A percentile compares a stretch with the other conserved stretches of the same genome.
Evolutionary conservation across 2,888 invertebrate species (phyloP).

Genomic region (Cordilura impudica): DNA sequence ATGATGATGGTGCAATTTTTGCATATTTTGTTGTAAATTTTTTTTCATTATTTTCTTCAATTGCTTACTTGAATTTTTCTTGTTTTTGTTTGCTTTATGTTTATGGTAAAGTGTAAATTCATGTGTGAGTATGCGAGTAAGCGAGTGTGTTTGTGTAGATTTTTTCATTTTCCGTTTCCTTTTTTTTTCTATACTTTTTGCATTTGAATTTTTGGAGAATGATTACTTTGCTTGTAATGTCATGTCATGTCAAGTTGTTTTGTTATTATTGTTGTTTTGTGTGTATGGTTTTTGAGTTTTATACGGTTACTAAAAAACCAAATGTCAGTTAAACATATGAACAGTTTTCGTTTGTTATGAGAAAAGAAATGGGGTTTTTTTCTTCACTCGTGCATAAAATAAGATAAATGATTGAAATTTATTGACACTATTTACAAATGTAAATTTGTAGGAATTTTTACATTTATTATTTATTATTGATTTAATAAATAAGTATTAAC

Average conservation of each 20-base stretch:
- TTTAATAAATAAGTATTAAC: slow-evolving; percentile 18
- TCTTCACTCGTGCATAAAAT: not conserved
- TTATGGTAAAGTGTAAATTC: slow-evolving; percentile 59
- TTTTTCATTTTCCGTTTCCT: not conserved
- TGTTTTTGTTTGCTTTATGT: no score
- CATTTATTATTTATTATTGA: not conserved
- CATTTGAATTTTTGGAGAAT: slow-evolving; percentile 53
- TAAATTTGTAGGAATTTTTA: slow-evolving; percentile 30
- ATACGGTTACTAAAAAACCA: slow-evolving; percentile 37
- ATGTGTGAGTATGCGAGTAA: not conserved
- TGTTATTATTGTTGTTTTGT: slow-evolving; percentile 3
- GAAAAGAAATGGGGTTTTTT: slow-evolving; percentile 25
- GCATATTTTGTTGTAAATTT: slow-evolving; percentile 47
- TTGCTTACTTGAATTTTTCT: no score
- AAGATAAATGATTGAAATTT: slow-evolving; percentile 59
- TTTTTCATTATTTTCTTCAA: not conserved
- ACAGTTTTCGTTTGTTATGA: slow-evolving; percentile 39
- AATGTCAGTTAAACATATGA: slow-evolving; percentile 51
- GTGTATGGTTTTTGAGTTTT: not conserved
- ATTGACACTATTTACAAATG: slow-evolving; percentile 54
- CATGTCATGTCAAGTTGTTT: slow-evolving; percentile 57
- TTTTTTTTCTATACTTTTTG: slow-evolving; percentile 21
- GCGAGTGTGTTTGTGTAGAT: not conserved
- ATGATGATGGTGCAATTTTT: slow-evolving; percentile 62
- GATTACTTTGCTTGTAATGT: slow-evolving; percentile 60